Evolutionary conservation across 2,113 vertebrate species (phyloP).

Genomic region (Oreochromis tanganicae): DNA sequence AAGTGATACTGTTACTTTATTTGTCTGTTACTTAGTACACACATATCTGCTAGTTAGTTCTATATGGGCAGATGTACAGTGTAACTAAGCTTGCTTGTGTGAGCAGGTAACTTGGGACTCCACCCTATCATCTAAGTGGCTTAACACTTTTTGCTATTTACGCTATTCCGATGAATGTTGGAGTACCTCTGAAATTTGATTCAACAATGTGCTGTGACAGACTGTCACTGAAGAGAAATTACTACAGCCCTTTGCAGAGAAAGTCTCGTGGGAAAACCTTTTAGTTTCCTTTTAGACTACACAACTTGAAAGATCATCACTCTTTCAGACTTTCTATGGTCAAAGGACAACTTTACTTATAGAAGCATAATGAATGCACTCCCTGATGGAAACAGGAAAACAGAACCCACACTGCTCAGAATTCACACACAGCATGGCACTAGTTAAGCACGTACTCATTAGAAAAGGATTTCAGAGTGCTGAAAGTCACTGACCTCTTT

Average conservation of each 20-base stretch:
- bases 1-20: not conserved
- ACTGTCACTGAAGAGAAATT: not conserved
- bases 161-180: not conserved
- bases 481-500: slow-evolving; percentile 77
- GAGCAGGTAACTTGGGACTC: not conserved
- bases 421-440: not conserved
- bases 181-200: not conserved
- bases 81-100: not conserved
- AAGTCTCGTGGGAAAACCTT: not conserved
- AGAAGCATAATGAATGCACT: not conserved
- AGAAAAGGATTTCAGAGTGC: not conserved
- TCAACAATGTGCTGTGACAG: not conserved
- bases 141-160: not conserved
- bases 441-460: not conserved
- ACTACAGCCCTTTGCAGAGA: not conserved
- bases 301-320: not conserved
- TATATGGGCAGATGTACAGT: not conserved
- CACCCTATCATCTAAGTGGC: not conserved
- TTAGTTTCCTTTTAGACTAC: not conserved
- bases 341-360: not conserved
- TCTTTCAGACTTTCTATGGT: not conserved
- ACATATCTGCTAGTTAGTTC: not conserved
- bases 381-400: not conserved
- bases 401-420: not conserved
- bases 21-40: not conserved